phyloP scores from a whole-genome alignment of 2,888 invertebrate species.

The Eutolmus rufibarbis region DNA sequence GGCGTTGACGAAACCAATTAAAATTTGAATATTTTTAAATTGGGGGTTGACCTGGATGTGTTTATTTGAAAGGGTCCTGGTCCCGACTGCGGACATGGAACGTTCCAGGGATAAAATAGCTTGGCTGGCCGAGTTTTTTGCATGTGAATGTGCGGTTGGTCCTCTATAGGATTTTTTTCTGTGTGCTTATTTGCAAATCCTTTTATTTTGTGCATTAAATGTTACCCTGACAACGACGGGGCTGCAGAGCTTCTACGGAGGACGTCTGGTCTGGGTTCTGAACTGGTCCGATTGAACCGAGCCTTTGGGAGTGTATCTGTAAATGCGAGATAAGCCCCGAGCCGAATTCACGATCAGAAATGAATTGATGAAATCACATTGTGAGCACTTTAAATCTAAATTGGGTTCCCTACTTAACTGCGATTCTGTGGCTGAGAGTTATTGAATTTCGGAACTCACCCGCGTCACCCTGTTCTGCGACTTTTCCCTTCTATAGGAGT shows the following conservation, averaged over 20 bases:
- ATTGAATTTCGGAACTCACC: background rate
- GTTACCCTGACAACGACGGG: background rate
- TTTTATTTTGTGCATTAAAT: constrained; percentile 6
- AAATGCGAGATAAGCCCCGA: constrained; percentile 26
- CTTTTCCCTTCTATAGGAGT: background rate
- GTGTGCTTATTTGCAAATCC: background rate
- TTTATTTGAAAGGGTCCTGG: constrained; percentile 22
- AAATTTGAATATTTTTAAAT: constrained; percentile 35
- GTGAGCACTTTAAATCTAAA: constrained; percentile 23
- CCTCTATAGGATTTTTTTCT: background rate
- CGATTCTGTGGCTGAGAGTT: background rate
- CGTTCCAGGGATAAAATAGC: background rate
- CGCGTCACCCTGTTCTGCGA: background rate
- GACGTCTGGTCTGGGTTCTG: background rate
- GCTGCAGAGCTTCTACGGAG: background rate
- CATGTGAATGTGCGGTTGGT: background rate
- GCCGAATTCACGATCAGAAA: background rate
- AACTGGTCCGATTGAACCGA: background rate
- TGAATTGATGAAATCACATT: constrained; percentile 9
- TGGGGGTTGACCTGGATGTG: constrained; percentile 12
- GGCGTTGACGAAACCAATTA: constrained; percentile 20
- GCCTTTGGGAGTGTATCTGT: background rate
- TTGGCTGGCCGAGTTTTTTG: background rate
- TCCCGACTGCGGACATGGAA: background rate
- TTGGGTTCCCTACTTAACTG: background rate